Base-by-base conservation (phyloP, 2,113 vertebrate species). In the Caretta caretta region DNA sequence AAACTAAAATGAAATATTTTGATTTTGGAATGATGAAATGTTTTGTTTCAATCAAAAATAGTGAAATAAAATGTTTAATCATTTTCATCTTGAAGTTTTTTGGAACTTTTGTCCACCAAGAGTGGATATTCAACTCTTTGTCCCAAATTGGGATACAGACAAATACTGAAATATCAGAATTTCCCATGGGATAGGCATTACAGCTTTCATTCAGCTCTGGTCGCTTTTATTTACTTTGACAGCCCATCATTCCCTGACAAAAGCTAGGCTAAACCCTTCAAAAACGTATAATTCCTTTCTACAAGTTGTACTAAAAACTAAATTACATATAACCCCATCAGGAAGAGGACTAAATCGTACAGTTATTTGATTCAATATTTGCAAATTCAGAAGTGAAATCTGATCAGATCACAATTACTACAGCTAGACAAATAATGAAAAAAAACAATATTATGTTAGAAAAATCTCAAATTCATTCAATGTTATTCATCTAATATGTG, bases 281-380 rank as follows among this genome's bases (percentile, higher is more conserved):
- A 89, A 95, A 95, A 92, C 93, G 92, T 96, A 93, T 51, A 19
- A 82, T 69, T 93, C 97, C 2, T 90, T 97, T 84, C 83, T 62
- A 76, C 81, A 87, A 93, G 92, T 80, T 80, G 93, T 86, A 91
- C 84, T 91, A 93, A 96, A 84, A 89, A 94, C 85, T 57, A 94
- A 22, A 1, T 92, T 93, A 89, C 91, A 91, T 94, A 91, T 8
- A 88, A 27, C 90, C 25, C 87, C 93, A 91, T 90, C 78, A 46
- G 88, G 78, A 91, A 84, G 53, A 53, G 17, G 51, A 53, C 51
- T 53, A 53, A 19, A 53, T 19, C 17, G 51, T 53, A 53, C 51
- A 19, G 51, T 53, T 53, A 53, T 53, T 53, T 19, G 51, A 53
- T 19, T 53, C 51, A 49, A 79, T 79, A 42, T 80, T 89, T 87